A percentile compares a stretch with the other conserved stretches of the same genome.
Evolutionary conservation across 2,888 invertebrate genomes (phyloP).

Genomic region (Conchocele bisecta): DNA sequence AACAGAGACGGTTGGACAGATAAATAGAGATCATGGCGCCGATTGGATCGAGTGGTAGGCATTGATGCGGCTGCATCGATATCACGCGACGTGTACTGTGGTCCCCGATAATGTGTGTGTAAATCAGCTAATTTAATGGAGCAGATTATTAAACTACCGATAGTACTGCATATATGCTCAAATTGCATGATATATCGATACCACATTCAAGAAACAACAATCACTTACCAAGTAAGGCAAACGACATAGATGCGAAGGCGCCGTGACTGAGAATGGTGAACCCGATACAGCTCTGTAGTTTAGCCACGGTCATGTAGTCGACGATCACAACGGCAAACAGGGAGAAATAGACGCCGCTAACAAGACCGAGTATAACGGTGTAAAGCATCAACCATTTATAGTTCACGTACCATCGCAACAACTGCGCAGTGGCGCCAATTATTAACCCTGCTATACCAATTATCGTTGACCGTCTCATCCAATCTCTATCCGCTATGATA

Average conservation of each 20-base stretch:
- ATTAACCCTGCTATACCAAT: conserved; percentile 27
- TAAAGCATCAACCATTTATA: conserved; percentile 52
- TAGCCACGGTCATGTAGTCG: conserved; percentile 59
- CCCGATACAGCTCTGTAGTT: conserved; percentile 57
- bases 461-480: conserved; percentile 32
- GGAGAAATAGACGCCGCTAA: conserved; percentile 59
- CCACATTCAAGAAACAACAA: too few relatives aligned
- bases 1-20: too few relatives aligned
- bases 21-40: too few relatives aligned
- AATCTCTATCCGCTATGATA: conserved; percentile 37
- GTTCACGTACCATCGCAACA: conserved; percentile 42
- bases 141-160: too few relatives aligned
- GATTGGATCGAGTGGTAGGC: too few relatives aligned
- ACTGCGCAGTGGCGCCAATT: conserved; percentile 11
- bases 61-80: too few relatives aligned
- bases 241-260: conserved; percentile 37
- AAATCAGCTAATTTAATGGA: too few relatives aligned
- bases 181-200: too few relatives aligned
- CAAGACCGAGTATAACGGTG: conserved; percentile 54
- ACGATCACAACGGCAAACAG: conserved; percentile 62
- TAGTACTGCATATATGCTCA: too few relatives aligned
- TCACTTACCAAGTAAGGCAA: conserved; percentile 65
- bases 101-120: too few relatives aligned
- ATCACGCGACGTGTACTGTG: too few relatives aligned
- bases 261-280: conserved; percentile 59